Evolutionary conservation across 2,797 vertebrate genomes (phyloP).

Genomic region (Chromis chromis): DNA sequence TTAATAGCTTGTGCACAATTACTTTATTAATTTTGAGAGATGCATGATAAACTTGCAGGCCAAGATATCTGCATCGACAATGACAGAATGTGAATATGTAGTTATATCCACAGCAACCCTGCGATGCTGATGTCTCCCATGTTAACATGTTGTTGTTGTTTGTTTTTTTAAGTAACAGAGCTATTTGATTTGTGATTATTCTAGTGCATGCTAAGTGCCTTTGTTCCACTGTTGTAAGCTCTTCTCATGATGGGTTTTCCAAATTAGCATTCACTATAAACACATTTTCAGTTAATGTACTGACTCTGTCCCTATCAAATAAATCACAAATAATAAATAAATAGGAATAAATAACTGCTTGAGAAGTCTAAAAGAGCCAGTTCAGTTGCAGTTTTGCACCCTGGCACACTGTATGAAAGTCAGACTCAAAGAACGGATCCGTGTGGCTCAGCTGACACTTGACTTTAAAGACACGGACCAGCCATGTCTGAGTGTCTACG

Average conservation of each 20-base stretch:
- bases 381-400: neutral
- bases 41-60: constrained; percentile 16
- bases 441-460: constrained; percentile 22
- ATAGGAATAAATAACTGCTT: neutral
- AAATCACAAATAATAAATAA: neutral
- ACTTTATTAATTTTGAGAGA: constrained; percentile 61
- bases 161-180: neutral
- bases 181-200: neutral
- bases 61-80: neutral
- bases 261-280: too few relatives aligned
- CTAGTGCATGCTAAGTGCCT: too few relatives aligned
- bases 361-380: neutral
- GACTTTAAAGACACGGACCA: constrained; percentile 28
- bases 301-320: too few relatives aligned
- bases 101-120: neutral
- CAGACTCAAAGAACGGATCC: constrained; percentile 19
- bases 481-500: constrained; percentile 18
- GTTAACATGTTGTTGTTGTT: neutral
- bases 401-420: constrained; percentile 8
- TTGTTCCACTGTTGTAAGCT: too few relatives aligned
- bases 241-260: too few relatives aligned
- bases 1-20: constrained; percentile 64
- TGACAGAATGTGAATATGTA: constrained; percentile 5
- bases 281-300: too few relatives aligned
- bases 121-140: neutral